These are phyloP conservation scores for Tor tambroides DNA, from an alignment of 2,113 vertebrate genomes.

Conservation along the genomic window DNA sequence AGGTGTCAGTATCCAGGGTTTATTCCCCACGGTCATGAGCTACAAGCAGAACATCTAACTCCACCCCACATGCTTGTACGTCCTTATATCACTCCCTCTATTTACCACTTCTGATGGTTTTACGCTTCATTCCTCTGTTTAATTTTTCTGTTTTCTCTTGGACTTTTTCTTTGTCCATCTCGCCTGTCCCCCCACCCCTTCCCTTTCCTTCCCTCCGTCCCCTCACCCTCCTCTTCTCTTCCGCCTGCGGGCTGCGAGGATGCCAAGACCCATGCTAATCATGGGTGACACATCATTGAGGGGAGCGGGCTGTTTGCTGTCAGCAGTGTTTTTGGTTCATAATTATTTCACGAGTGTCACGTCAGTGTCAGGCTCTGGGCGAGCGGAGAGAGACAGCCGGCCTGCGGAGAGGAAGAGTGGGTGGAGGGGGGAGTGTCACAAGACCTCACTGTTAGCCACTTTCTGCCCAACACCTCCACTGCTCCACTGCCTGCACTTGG, in stretches of 20 bases:
- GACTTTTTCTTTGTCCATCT: constrained; percentile 42
- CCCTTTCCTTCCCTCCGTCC: not conserved
- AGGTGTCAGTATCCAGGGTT: constrained; percentile 62
- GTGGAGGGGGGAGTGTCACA: constrained; percentile 71
- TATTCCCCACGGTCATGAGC: constrained; percentile 49
- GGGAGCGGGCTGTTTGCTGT: constrained; percentile 98
- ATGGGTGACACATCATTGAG: constrained; percentile 97
- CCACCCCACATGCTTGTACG: not conserved
- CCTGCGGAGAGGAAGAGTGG: constrained; percentile 68
- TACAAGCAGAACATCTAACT: not conserved
- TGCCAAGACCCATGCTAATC: constrained; percentile 90
- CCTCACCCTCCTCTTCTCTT: constrained; percentile 48
- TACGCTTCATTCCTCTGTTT: constrained; percentile 21
- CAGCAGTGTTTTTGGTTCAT: constrained; percentile 99
- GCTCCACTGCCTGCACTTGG: constrained; percentile 43
- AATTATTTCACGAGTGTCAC: constrained; percentile 99
- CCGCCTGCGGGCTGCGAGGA: constrained; percentile 67
- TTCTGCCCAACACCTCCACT: constrained; percentile 74
- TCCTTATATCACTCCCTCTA: not conserved
- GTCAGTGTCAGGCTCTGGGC: constrained; percentile 95
- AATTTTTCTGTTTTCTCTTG: not conserved
- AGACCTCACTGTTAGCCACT: constrained; percentile 77
- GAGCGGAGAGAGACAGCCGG: constrained; percentile 89
- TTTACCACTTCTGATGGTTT: constrained; percentile 15
- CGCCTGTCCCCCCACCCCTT: not conserved